Conservation (phyloP, 35 echinoderm and acorn worm species). For the Ophiothrix spiculata region DNA sequence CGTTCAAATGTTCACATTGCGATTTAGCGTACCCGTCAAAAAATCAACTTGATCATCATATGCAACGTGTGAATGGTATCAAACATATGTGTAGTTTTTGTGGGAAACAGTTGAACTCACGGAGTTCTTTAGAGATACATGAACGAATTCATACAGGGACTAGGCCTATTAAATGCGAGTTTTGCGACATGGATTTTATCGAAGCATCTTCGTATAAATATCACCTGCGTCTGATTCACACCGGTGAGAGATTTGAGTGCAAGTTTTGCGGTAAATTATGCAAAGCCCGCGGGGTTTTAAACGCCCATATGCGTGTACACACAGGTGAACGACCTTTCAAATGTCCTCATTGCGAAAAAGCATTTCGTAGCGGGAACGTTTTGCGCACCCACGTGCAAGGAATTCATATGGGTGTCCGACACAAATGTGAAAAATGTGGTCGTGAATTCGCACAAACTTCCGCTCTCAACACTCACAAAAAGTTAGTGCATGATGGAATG, state of each 20-base stretch:
- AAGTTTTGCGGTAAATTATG: background rate
- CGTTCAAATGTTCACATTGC: background rate
- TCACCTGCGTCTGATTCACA: background rate
- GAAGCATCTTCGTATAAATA: background rate
- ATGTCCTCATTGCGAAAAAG: background rate
- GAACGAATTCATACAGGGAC: background rate
- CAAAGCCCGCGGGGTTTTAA: background rate
- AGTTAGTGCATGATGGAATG: background rate
- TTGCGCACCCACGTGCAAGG: background rate
- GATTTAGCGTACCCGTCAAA: background rate
- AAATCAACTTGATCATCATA: slow-evolving; percentile 7
- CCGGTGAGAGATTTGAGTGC: background rate
- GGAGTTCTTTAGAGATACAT: background rate
- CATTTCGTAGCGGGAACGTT: background rate
- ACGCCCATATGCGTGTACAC: background rate
- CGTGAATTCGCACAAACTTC: background rate
- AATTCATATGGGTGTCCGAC: background rate
- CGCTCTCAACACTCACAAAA: background rate
- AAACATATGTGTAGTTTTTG: slow-evolving; percentile 5
- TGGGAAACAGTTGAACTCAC: background rate
- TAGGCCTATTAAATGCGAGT: background rate
- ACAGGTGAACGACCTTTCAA: background rate
- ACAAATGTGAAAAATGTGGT: background rate
- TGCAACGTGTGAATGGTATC: background rate
- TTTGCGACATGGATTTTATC: background rate